Evolutionary conservation across 2,888 invertebrate genomes (phyloP), one percentile per base, ranked within the genome.

Genomic region (Ischnus inquisitorius): DNA sequence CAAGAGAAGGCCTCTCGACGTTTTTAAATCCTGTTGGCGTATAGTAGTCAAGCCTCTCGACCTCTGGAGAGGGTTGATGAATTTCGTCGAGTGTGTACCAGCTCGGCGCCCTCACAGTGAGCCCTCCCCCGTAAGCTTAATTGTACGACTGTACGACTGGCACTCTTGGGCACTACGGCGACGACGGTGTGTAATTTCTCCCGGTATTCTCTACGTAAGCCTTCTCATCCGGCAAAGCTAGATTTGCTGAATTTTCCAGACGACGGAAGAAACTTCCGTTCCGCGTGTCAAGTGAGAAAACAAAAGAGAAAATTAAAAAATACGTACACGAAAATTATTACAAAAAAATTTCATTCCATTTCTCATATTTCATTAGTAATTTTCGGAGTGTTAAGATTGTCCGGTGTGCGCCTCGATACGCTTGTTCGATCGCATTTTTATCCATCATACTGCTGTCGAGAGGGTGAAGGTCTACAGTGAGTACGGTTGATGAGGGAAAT

Each of bases 101-200:
- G 64, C 57, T 48, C 79, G 51, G 69, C 75, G 76, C 43, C 51
- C 75, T 39, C 67, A 22, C 57, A 25, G 39, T 48, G 28, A 25
- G 3, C 25, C 54, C 60, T 22, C 77, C 16, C 78, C 60, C 28
- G 60, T 60, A n/a, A 41, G 75, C 69, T 83, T 79, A 83, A 83
- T 83, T 79, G 83, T 76, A 83, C 69, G 75, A 79, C 75, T 79
- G 69, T 69, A 69, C 78, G 64, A 64, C 67, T 41, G 79, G 65
- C 41, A 57, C 79, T 62, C 34, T 39, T 43, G 41, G 76, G 22
- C 14, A 67, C 41, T 69, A 67, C 41, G 76, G 72, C 83, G 76
- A 77, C 83, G 79, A 60, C 43, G 79, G 69, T 69, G 79, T 76
- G 76, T 76, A 76, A 83, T 83, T 79, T 72, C 67, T 62, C 65